phyloP scores from a whole-genome alignment of 2,113 vertebrate genomes.

The Grus americana region DNA sequence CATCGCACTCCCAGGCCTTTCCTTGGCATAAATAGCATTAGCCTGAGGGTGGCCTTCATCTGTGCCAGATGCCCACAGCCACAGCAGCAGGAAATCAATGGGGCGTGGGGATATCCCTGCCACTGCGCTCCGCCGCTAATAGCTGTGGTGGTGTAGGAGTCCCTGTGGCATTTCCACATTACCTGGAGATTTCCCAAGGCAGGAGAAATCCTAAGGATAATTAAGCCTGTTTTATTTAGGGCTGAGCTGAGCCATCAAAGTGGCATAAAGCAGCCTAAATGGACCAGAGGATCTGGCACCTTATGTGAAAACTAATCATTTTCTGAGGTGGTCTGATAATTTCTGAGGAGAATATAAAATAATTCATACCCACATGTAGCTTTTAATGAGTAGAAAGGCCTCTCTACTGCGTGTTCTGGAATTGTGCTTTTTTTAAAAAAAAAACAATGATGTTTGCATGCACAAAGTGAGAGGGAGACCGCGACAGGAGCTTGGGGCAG shows the following conservation, averaged over 20 bases:
- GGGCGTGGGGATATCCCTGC: slow-evolving; percentile 51
- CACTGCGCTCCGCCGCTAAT: not conserved
- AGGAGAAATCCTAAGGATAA: slow-evolving; percentile 70
- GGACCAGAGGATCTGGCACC: slow-evolving; percentile 60
- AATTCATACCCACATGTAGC: slow-evolving; percentile 51
- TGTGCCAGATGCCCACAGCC: slow-evolving; percentile 56
- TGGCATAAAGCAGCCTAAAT: slow-evolving; percentile 68
- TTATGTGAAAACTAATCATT: slow-evolving; percentile 60
- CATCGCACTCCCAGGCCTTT: not conserved
- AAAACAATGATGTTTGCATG: not conserved
- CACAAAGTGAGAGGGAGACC: not conserved
- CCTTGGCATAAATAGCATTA: slow-evolving; percentile 37
- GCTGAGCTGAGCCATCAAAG: slow-evolving; percentile 62
- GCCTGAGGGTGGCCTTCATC: slow-evolving; percentile 26
- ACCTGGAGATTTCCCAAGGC: slow-evolving; percentile 71
- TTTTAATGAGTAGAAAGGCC: slow-evolving; percentile 36
- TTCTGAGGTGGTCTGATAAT: slow-evolving; percentile 57
- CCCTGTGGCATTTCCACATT: slow-evolving; percentile 65
- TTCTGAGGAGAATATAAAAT: slow-evolving; percentile 57
- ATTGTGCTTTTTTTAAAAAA: not conserved
- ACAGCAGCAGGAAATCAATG: slow-evolving; percentile 62
- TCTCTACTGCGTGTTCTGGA: not conserved
- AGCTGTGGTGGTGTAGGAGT: slow-evolving; percentile 53
- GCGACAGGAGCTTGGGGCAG: slow-evolving; percentile 28
- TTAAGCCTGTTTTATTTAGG: slow-evolving; percentile 70